Evolutionary conservation across 2,113 vertebrate genomes (phyloP), one percentile per base, ranked within the genome.

Genomic region (Chaenogobius annularis): DNA sequence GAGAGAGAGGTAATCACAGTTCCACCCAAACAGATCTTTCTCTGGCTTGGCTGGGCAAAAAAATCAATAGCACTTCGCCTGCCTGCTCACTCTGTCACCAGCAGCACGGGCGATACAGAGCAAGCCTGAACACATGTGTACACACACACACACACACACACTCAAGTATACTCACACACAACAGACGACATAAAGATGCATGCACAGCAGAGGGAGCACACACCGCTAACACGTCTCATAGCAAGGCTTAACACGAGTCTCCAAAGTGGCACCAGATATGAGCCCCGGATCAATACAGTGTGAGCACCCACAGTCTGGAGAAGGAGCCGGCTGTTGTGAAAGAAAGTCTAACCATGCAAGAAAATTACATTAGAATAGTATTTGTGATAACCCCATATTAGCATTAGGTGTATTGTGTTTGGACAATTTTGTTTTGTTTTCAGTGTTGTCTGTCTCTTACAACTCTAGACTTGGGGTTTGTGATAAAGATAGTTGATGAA

Each of bases 11-110:
- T 87, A 86, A 89, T 90, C 87, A 89, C 81, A 79, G 81, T 80
- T 88, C 83, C 82, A 88, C 78, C 87, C 82, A 86, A 90, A 90
- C 87, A 83, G 76, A 86, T 86, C 86, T 88, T 81, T 89, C 86
- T 84, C 77, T 70, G 55, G 79, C 83, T 80, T 74, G 77, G 79
- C 81, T 78, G 54, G 67, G 75, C 59, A 69, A 68, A 85, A 58
- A 90, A 91, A 91, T 89, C 89, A 20, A 88, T 90, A 88, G 68
- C 73, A 79, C 76, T 83, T 88, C 82, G 84, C 77, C 65, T 70
- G 68, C 78, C 79, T 75, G 23, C 66, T 75, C 63, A 58, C 74
- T 80, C 83, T 80, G 79, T 87, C 86, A 86, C 82, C 79, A 48
- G 65, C 77, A 55, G 61, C 19, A 7, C 66, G 58, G 73, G 69